Evolutionary conservation across 2,797 vertebrate species (phyloP).

Genomic region (Malurus splendens): DNA sequence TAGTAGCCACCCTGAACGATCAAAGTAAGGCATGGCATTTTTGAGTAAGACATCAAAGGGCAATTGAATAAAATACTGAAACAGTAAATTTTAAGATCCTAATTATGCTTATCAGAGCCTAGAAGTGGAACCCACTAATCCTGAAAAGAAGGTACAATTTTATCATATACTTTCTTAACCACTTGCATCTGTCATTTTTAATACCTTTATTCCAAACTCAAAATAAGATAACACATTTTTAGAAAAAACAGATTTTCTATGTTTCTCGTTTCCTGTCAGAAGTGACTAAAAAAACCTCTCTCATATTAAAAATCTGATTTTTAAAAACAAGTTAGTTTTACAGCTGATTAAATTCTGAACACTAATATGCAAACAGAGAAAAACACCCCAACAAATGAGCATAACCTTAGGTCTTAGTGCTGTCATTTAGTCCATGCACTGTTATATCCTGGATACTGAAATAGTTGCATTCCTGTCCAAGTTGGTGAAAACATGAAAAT

Average conservation of each 20-base stretch:
- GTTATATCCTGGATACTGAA: neutral
- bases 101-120: neutral
- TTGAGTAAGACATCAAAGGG: neutral
- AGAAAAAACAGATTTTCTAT: neutral
- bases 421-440: neutral
- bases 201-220: neutral
- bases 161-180: neutral
- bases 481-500: slow-evolving; percentile 67
- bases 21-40: neutral
- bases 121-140: neutral
- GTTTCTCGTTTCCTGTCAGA: neutral
- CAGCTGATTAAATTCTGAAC: neutral
- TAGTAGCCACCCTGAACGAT: neutral
- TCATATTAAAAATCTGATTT: neutral
- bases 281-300: neutral
- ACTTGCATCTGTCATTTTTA: neutral
- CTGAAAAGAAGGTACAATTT: neutral
- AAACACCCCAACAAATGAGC: neutral
- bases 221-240: neutral
- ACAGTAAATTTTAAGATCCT: neutral
- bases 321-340: neutral
- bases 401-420: neutral
- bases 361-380: neutral
- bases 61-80: neutral
- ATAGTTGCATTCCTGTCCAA: neutral